These are phyloP conservation scores for Malurus cyaneus DNA, from an alignment of 2,113 vertebrate genomes.

Conservation along the genomic window DNA sequence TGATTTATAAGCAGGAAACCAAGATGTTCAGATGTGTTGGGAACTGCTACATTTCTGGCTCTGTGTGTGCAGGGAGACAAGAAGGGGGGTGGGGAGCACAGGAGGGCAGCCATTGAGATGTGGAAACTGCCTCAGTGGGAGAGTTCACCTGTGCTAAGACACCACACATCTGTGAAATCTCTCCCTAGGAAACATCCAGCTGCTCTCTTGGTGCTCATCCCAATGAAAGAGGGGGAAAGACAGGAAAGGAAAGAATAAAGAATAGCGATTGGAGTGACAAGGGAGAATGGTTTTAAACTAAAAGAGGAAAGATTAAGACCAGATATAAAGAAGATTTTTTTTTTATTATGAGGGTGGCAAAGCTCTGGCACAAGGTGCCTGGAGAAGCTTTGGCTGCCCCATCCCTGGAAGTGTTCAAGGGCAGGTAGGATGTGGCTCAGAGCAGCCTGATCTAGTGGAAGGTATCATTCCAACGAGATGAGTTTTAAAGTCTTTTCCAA, in stretches of 20 bases:
- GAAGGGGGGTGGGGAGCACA: fast-evolving
- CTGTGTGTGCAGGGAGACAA: neutral
- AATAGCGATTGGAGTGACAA: neutral
- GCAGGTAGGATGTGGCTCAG: neutral
- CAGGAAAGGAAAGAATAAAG: neutral
- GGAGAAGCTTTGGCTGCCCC: neutral
- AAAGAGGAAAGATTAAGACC: neutral
- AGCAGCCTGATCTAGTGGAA: neutral
- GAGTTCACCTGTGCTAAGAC: neutral
- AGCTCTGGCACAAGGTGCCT: neutral
- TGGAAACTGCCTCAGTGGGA: neutral
- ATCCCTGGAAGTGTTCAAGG: neutral
- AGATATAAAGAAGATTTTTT: neutral
- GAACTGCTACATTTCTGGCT: neutral
- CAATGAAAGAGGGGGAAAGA: neutral
- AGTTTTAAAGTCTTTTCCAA: neutral
- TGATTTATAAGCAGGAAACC: neutral
- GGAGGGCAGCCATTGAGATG: neutral
- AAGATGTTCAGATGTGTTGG: neutral
- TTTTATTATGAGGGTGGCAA: neutral
- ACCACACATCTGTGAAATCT: neutral
- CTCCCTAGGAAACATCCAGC: neutral
- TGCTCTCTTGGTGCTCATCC: neutral
- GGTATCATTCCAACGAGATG: neutral
- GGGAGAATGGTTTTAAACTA: neutral